These are phyloP conservation scores for Lepidocyrtoides sp. DNA, from an alignment of 2,888 invertebrate genomes.

Conservation along the genomic window DNA sequence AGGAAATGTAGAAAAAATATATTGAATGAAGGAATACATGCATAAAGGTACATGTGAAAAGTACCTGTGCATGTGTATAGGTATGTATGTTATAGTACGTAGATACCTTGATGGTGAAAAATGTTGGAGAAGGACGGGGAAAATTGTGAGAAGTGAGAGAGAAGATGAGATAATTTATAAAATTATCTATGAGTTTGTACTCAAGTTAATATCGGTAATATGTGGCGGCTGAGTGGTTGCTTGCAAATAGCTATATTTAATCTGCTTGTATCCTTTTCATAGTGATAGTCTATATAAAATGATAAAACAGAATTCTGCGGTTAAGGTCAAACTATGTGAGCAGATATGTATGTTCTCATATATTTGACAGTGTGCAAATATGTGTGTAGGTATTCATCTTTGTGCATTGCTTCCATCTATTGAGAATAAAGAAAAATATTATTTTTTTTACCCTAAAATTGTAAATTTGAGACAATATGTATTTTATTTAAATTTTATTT, in stretches of 20 bases:
- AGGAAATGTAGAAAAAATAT: neutral
- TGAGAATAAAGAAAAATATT: no score
- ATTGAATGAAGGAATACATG: neutral
- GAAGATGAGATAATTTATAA: constrained; percentile 72
- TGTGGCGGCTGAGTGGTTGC: neutral
- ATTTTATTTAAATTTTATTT: no score
- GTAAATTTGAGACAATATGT: no score
- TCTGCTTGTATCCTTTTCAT: neutral
- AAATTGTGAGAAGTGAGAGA: constrained; percentile 2
- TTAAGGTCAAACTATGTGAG: no score
- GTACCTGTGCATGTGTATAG: neutral
- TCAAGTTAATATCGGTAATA: constrained; percentile 57
- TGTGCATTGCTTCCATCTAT: no score
- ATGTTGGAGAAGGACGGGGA: constrained; percentile 19
- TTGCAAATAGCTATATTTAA: neutral
- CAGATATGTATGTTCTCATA: no score
- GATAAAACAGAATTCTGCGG: no score
- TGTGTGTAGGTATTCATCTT: no score
- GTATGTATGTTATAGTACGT: neutral
- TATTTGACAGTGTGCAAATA: no score
- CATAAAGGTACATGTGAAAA: neutral
- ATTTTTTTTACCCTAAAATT: no score
- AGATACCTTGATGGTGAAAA: neutral
- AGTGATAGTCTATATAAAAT: no score
- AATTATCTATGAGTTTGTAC: constrained; percentile 55